Base-by-base conservation (phyloP, 2,797 vertebrate genomes). In the Eutrigla gurnardus region DNA sequence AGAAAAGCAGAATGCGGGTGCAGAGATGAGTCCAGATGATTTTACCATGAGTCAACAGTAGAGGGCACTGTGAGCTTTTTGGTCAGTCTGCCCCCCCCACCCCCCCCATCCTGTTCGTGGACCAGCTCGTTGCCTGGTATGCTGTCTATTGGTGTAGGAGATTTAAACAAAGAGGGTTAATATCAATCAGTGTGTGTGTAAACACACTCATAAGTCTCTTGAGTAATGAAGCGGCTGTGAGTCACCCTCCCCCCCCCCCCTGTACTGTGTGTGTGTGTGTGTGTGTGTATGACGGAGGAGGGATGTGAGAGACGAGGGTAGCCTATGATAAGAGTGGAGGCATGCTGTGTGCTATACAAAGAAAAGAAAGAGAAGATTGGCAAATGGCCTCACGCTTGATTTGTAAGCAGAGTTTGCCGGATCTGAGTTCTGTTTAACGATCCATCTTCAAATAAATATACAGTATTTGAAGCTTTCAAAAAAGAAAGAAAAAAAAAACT, bases 11-110 rank as follows among this genome's bases (percentile, higher is more conserved):
- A 25, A 52, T 3, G 18, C 33, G 13, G 33, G n/a, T 70, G 67
- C 4, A 74, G 49, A 63, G 35, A 70, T 15, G 36, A 17, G n/a
- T 72, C 6, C 12, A 61, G 55, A 66, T 60, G 7, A 50, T 78
- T 83, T 66, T 72, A 63, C 63, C 18, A 42, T 73, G 37, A 84
- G 60, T 60, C 57, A 86, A 78, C 94, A 94, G 88, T 86, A 94
- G 94, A 93, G 94, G 94, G 93, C 93, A 92, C 90, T 94, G 87
- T 93, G 86, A 86, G 84, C 94, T 91, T 90, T 92, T 89, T 76
- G 71, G 77, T 87, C 68, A 80, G 8, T 80, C 55, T 0, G n/a
- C 69, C 57, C 70, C 65, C n/a, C 2, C 33, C 43, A 14, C 39
- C 43, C 33, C 40, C 32, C 53, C 60, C 53, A 73, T 75, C 70